Evolutionary conservation across 2,888 invertebrate genomes (phyloP), one percentile per base, ranked within the genome.

Genomic region (Catocala sponsa): DNA sequence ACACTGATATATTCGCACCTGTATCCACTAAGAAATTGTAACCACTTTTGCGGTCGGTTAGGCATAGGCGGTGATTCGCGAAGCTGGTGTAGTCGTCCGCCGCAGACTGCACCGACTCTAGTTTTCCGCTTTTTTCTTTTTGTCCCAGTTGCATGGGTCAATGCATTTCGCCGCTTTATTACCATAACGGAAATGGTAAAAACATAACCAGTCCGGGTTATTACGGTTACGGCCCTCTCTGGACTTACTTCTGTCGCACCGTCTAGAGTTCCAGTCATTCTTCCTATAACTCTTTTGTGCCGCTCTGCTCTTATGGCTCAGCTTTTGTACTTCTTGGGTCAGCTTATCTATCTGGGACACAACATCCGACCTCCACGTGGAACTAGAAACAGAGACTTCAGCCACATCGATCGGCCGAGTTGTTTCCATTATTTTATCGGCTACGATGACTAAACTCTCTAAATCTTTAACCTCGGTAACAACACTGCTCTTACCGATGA

Each of bases 11-110:
- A 11, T 49, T 49, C 9, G 49, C 49, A 33, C 49, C 49, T 4
- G 11, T 43, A 6, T 43, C 43, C 6, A 38, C 35, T 9, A 38
- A 7, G 35, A 38, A 67, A 61, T 63, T 70, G 73, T 70, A 65
- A 62, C 64, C 63, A 49, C 47, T 38, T 38, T 38, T 38, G 9
- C 35, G 35, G 35, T 38, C 35, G 9, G 9, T 38, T 38, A 38
- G 6, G 35, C 35, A 7, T 38, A 38, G 35, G 35, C 35, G 35
- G 35, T 38, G 35, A 38, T 38, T 38, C 35, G 35, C 35, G 9
- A 38, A 38, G 6, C 9, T 38, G 35, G 35, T 38, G 35, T 38
- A 38, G 35, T 38, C 35, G 2, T 38, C 35, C 43, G 11, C 43
- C 43, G 43, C 10, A 43, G 43, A 43, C 43, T 43, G 43, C 43